Base-by-base conservation (phyloP, 92 coral and sea anemone genomes). In the Pocillopora meandrina region DNA sequence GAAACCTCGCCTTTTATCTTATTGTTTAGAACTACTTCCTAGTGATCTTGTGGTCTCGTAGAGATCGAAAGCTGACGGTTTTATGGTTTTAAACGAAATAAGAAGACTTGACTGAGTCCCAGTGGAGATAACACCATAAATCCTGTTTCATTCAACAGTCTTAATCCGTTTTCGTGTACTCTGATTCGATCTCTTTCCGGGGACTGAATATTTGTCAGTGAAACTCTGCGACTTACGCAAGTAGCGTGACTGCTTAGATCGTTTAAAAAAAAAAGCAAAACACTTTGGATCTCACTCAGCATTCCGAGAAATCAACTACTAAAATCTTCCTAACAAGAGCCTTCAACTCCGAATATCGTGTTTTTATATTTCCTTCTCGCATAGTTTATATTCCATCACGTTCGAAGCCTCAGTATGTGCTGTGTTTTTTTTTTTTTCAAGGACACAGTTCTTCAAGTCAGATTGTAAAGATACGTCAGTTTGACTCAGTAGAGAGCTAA, bases 371-470 rank as follows among this genome's bases (percentile, higher is more conserved):
- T 79, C 52, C 47, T 49, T 49, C 61, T 21, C 13, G 6, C 47
- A 63, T 20, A 63, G 55, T 18, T 77, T 57, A 75, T 57, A 57
- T 69, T 70, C 74, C 74, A 20, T 33, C 74, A 70, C 21, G 55
- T 60, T 26, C 56, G 47, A 47, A 65, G 33, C 56, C 52, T 65
- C 47, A 20, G 33, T 47, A 47, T 20, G 16, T 49, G 61, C 20
- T 14, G 73, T 52, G 49, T 42, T 42, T 55, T 18, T 59, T 63
- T 60, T 64, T 6, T 33, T 15, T 65, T 47, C 61, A 49, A 79
- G 52, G 66, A 34, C 61, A 15, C 23, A 52, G 66, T 65, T 79
- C 62, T 69, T 69, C 56, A 61, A 16, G 19, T 21, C 18, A 26
- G 23, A 42, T 64, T 79, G 6, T 49, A 1, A 78, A 36, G 21